Evolutionary conservation across 2,797 vertebrate genomes (phyloP).

Genomic region (Lacerta agilis): DNA sequence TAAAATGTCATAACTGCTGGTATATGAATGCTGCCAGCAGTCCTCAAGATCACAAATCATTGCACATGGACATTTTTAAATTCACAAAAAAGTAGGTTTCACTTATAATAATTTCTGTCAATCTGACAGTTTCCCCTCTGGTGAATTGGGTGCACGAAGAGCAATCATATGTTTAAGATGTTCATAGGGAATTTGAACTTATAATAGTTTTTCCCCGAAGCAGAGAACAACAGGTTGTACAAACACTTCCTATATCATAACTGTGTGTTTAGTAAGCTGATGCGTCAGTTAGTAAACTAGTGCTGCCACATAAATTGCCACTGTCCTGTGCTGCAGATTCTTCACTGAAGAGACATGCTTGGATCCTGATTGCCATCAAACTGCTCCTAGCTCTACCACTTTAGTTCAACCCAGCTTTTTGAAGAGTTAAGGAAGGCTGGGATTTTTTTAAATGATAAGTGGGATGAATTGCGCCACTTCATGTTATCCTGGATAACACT

Average conservation of each 20-base stretch:
- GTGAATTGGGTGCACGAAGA: neutral
- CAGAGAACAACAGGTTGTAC: too few relatives aligned
- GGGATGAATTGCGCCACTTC: neutral
- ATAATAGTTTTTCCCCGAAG: neutral
- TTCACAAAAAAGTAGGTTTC: neutral
- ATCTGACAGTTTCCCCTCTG: neutral
- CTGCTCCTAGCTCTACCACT: neutral
- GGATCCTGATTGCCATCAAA: neutral
- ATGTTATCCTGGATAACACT: neutral
- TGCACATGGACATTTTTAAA: neutral
- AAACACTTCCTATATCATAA: too few relatives aligned
- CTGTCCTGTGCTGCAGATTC: neutral
- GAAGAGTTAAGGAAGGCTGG: neutral
- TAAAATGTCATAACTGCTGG: neutral
- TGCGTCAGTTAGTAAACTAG: neutral
- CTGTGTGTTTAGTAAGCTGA: too few relatives aligned
- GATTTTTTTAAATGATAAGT: neutral
- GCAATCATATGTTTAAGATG: neutral
- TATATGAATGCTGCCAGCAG: neutral
- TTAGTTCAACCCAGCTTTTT: neutral
- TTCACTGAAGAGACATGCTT: neutral
- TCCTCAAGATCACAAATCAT: neutral
- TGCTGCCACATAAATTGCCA: neutral
- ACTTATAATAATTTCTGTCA: neutral
- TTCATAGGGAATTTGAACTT: neutral